Base-by-base conservation (phyloP, 2,797 vertebrate genomes). In the Taeniopygia guttata region DNA sequence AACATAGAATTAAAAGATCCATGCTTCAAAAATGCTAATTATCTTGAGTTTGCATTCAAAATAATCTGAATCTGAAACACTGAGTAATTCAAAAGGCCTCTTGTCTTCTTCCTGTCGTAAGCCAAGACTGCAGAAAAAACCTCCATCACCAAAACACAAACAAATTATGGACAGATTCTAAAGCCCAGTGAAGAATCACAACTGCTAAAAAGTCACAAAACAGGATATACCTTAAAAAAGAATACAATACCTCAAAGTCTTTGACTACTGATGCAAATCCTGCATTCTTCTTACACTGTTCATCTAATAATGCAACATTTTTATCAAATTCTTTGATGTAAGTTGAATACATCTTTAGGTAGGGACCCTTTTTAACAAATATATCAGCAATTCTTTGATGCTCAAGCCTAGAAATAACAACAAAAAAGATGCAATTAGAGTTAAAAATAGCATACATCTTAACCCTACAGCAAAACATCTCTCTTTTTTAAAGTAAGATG, bases 321-420 rank as follows among this genome's bases (percentile, higher is more conserved):
- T 98, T 98, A 98, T 99, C 99, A 56, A 99, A 99, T 97, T 99
- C 99, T 54, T 99, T 99, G 96, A 99, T 99, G 95, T 99, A 99
- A 32, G 99, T 99, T 85, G 99, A 99, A 97, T 99, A 99, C 99
- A 99, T 99, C 97, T 99, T 99, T 94, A 99, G 98, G 95, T 99
- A 99, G 0, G 99, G 99, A 38, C 99, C 99, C 94, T 99, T 99
- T 97, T 99, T 99, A 90, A 99, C 98, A 92, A 99, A 99, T 95
- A 99, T 99, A 97, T 99, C 99, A 30, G 99, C 98, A 96, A 99
- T 98, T 73, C 98, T 98, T 97, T 99, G 99, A 97, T 99, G 98
- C 70, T 99, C 99, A 1, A 97, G 98, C 99, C 99, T 99, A 97
- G 26, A 95, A 93, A 84, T 67, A 75, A 51, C 34, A 79, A 43